phyloP scores from a whole-genome alignment of 2,113 vertebrate species.

The Pampusana beccarii region DNA sequence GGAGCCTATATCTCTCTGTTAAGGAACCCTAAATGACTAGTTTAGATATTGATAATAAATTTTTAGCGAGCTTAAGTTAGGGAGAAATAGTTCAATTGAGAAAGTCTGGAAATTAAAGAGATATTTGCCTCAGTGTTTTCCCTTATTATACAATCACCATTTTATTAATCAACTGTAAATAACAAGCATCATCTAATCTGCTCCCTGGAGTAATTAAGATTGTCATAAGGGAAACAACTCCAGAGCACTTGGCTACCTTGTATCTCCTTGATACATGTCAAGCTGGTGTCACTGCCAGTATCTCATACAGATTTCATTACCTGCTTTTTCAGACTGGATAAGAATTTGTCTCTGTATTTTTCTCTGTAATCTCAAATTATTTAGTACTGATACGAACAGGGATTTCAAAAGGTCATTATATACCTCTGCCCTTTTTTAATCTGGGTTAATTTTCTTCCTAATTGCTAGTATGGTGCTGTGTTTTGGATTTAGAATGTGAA shows the following conservation, averaged over 20 bases:
- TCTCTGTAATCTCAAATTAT: neutral
- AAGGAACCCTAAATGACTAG: neutral
- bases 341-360: neutral
- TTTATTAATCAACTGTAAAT: slow-evolving; percentile 56
- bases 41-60: neutral
- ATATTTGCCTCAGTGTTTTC: slow-evolving; percentile 15
- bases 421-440: too few species aligned
- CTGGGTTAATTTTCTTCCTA: too few species aligned
- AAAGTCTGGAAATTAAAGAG: slow-evolving; percentile 17
- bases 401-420: neutral
- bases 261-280: neutral
- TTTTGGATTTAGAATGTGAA: too few species aligned
- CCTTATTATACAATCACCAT: slow-evolving; percentile 46
- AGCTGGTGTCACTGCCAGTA: neutral
- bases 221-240: slow-evolving; percentile 32
- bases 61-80: neutral
- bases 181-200: slow-evolving; percentile 47
- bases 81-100: neutral
- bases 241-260: slow-evolving; percentile 21
- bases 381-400: neutral
- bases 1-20: neutral
- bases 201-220: slow-evolving; percentile 59
- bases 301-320: rapidly evolving
- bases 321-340: neutral
- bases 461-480: too few species aligned